phyloP scores from a whole-genome alignment of 2,797 vertebrate genomes.

The Pteronotus mesoamericanus region DNA sequence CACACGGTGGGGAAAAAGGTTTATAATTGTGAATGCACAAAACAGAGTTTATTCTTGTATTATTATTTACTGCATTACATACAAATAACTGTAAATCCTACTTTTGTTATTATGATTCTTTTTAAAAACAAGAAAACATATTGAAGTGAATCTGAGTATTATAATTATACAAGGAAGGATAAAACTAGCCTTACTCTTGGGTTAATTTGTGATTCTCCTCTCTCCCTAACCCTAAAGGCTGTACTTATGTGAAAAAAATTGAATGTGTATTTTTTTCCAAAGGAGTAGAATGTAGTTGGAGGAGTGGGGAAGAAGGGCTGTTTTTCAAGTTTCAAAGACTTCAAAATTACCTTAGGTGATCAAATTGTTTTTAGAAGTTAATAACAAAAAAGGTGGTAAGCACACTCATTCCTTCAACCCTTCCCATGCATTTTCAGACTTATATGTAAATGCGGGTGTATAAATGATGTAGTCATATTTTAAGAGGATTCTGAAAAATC shows the following conservation, averaged over 20 bases:
- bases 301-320: background rate
- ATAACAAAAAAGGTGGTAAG: background rate
- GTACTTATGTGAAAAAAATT: background rate
- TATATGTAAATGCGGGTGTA: background rate
- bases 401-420: background rate
- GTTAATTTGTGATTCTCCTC: background rate
- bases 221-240: background rate
- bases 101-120: background rate
- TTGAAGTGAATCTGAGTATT: background rate
- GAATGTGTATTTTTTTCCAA: background rate
- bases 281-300: background rate
- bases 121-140: background rate
- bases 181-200: background rate
- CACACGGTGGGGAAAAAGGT: background rate
- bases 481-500: conserved; percentile 37
- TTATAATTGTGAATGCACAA: background rate
- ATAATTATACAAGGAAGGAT: background rate
- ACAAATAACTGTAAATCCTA: background rate
- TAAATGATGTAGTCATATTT: background rate
- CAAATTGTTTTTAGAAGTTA: background rate
- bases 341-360: conserved; percentile 9
- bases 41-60: background rate
- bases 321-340: conserved; percentile 16
- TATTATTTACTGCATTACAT: background rate
- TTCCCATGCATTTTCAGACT: background rate